phyloP scores from a whole-genome alignment of 2,113 vertebrate genomes.

The Grus americana region DNA sequence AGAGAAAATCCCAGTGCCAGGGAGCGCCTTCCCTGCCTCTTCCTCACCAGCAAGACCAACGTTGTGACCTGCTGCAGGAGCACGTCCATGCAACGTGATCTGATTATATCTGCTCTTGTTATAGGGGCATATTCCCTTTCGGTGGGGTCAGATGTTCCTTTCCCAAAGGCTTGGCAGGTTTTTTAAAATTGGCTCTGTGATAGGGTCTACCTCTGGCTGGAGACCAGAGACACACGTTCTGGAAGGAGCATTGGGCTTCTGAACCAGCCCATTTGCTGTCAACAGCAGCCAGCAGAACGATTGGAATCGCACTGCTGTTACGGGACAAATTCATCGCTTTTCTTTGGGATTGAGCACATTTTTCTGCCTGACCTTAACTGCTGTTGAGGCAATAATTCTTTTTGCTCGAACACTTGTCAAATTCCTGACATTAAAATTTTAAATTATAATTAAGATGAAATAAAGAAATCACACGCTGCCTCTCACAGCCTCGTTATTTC shows the following conservation, averaged over 20 bases:
- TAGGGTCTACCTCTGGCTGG: not conserved
- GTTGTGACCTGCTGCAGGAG: not conserved
- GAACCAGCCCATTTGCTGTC: not conserved
- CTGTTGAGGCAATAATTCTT: slow-evolving; percentile 36
- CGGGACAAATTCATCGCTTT: not conserved
- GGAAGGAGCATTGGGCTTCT: fast-evolving
- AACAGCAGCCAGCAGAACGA: not conserved
- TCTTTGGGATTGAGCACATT: not conserved
- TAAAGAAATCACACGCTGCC: not conserved
- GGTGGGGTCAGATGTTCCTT: not conserved
- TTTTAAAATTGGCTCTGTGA: not conserved
- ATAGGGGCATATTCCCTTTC: fast-evolving
- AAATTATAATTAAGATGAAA: slow-evolving; percentile 61
- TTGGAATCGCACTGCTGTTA: not conserved
- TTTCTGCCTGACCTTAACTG: slow-evolving; percentile 9
- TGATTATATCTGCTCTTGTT: not conserved
- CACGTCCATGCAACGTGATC: fast-evolving
- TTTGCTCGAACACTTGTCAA: slow-evolving; percentile 37
- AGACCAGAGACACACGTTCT: not conserved
- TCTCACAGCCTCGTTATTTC: slow-evolving; percentile 46
- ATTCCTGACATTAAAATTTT: slow-evolving; percentile 44
- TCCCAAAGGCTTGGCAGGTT: not conserved
- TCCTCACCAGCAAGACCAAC: not conserved
- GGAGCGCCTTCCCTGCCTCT: not conserved
- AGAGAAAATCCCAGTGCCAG: not conserved